A percentile compares a stretch with the other conserved stretches of the same genome.
These are phyloP conservation scores for Agrochola litura DNA, from an alignment of 2,888 invertebrate species.

Conservation along the genomic window DNA sequence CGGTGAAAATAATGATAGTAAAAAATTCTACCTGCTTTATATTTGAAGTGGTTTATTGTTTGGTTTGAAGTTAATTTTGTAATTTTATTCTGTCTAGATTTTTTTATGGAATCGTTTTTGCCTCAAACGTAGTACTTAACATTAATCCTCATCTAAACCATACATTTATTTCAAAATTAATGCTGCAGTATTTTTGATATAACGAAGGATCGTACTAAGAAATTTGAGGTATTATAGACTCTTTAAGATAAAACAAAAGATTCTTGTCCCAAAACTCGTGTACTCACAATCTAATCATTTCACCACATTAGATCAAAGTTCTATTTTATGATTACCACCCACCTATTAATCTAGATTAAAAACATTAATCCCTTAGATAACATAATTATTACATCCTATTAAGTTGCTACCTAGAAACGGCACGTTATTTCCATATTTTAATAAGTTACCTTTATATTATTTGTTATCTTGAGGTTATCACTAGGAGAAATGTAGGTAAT, in stretches of 20 bases:
- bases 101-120: too few species aligned
- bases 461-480: slow-evolving; percentile 37
- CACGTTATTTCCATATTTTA: neutral
- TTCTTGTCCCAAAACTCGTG: neutral
- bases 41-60: too few species aligned
- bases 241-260: slow-evolving; percentile 9
- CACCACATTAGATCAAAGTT: neutral
- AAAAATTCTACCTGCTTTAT: too few species aligned
- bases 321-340: slow-evolving; percentile 13
- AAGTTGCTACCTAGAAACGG: slow-evolving; percentile 20
- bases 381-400: slow-evolving; percentile 36
- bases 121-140: too few species aligned
- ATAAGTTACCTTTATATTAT: slow-evolving; percentile 10
- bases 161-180: too few species aligned
- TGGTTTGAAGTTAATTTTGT: too few species aligned
- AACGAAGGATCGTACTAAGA: too few species aligned
- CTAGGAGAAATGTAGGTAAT: slow-evolving; percentile 24
- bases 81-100: too few species aligned
- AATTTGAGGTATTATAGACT: too few species aligned
- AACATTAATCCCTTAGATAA: slow-evolving; percentile 39
- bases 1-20: too few species aligned
- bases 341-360: slow-evolving; percentile 30
- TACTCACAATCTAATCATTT: slow-evolving; percentile 24
- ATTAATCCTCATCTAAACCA: too few species aligned
- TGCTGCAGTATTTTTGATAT: too few species aligned